phyloP scores from a whole-genome alignment of 2,113 vertebrate genomes.

The Solenodon paradoxus region DNA sequence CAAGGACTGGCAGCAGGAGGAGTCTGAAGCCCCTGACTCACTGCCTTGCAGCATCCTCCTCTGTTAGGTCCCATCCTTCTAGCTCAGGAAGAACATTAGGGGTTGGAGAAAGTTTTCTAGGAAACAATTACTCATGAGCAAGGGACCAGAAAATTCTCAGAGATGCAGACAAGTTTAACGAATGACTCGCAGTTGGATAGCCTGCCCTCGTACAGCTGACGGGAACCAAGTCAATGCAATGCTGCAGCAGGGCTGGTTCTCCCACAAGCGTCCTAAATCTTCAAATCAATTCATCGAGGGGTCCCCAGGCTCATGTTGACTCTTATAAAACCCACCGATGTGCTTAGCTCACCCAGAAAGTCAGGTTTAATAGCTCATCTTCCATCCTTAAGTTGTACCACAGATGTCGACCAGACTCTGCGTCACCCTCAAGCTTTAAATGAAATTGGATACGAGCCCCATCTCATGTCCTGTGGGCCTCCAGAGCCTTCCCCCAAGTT shows the following conservation, averaged over 20 bases:
- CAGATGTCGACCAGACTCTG: neutral
- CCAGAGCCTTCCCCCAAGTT: neutral
- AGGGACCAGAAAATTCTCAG: constrained; percentile 23
- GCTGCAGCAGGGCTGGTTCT: neutral
- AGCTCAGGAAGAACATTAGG: neutral
- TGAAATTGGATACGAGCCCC: neutral
- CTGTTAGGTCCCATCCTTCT: neutral
- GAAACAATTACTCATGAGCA: constrained; percentile 63
- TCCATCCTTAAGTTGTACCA: neutral
- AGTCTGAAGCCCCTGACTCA: neutral
- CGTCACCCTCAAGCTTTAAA: neutral
- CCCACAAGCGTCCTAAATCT: neutral
- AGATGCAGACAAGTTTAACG: neutral
- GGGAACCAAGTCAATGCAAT: neutral
- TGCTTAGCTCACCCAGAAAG: neutral
- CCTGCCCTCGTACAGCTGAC: neutral
- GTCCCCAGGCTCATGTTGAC: neutral
- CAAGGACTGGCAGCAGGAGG: neutral
- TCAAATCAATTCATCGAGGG: neutral
- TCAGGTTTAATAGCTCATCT: neutral
- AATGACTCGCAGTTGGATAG: constrained; percentile 40
- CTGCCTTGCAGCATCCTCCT: neutral
- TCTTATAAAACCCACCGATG: neutral
- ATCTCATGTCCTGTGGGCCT: neutral
- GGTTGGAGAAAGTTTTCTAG: constrained; percentile 61